phyloP scores from a whole-genome alignment of 2,113 vertebrate genomes.

The Turnix velox region DNA sequence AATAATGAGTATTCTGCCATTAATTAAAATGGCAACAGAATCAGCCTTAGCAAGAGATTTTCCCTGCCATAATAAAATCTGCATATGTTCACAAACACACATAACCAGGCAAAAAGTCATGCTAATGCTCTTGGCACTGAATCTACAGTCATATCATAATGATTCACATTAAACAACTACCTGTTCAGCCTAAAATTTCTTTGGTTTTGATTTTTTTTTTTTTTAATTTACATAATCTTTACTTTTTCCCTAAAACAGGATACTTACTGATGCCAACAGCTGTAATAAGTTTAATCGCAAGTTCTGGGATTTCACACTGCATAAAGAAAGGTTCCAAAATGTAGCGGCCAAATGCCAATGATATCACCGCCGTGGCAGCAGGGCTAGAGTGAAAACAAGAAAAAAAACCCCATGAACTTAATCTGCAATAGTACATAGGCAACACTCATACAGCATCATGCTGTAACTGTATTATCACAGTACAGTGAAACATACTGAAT shows the following conservation, averaged over 20 bases:
- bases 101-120: not conserved
- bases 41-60: not conserved
- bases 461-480: not conserved
- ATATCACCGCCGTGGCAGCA: constrained; percentile 89
- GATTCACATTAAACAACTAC: not conserved
- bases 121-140: not conserved
- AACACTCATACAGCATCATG: not conserved
- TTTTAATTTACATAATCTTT: not conserved
- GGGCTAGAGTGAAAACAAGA: constrained; percentile 74
- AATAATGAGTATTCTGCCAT: not conserved
- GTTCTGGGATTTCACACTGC: constrained; percentile 86
- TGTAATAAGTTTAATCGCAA: constrained; percentile 88
- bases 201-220: not conserved
- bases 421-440: not conserved
- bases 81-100: not conserved
- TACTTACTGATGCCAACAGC: constrained; percentile 91
- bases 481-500: not conserved
- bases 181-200: not conserved
- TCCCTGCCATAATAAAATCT: not conserved
- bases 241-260: not conserved
- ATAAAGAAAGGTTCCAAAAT: constrained; percentile 95
- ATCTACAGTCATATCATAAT: not conserved
- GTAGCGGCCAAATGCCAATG: constrained; percentile 92
- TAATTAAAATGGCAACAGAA: constrained; percentile 13
- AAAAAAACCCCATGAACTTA: not conserved